Percentiles rank a stretch among this genome's conserved stretches.
These are phyloP conservation scores for Promerops cafer DNA, from an alignment of 2,113 vertebrate species.

Conservation along the genomic window DNA sequence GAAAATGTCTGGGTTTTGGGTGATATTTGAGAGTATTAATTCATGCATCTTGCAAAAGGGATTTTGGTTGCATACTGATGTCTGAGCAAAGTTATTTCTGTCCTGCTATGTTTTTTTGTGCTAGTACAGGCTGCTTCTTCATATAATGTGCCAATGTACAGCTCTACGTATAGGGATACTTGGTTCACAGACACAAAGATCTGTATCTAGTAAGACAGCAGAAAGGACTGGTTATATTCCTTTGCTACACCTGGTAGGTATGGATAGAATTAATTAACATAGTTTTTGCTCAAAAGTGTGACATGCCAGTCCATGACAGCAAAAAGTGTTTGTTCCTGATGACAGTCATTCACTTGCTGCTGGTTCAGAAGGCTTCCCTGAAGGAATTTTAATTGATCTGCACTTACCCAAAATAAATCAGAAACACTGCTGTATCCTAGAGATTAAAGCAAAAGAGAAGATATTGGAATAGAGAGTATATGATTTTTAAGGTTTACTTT, in stretches of 20 bases:
- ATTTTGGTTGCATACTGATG: constrained; percentile 27
- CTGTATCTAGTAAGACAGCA: background rate
- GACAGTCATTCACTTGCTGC: constrained; percentile 64
- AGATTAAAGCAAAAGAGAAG: constrained; percentile 54
- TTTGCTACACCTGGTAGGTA: constrained; percentile 52
- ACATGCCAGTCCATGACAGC: constrained; percentile 23
- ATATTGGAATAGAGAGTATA: constrained; percentile 31
- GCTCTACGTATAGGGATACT: background rate
- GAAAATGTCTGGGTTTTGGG: background rate
- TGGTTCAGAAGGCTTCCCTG: constrained; percentile 66
- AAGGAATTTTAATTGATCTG: constrained; percentile 69
- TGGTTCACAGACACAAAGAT: background rate
- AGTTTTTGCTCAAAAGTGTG: constrained; percentile 50
- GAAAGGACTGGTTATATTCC: constrained; percentile 19
- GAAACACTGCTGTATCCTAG: constrained; percentile 58
- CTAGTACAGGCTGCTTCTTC: constrained; percentile 5
- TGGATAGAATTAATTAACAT: constrained; percentile 63
- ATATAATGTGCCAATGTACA: background rate
- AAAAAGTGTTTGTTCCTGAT: constrained; percentile 63
- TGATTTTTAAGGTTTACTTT: constrained; percentile 39
- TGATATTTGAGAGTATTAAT: background rate
- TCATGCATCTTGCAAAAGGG: background rate
- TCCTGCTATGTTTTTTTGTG: constrained; percentile 11
- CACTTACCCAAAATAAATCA: constrained; percentile 65
- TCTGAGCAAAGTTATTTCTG: constrained; percentile 50